Percentiles rank a stretch among this genome's conserved stretches.
Conservation (phyloP, 2,888 invertebrate species). For the Sicus ferrugineus region DNA sequence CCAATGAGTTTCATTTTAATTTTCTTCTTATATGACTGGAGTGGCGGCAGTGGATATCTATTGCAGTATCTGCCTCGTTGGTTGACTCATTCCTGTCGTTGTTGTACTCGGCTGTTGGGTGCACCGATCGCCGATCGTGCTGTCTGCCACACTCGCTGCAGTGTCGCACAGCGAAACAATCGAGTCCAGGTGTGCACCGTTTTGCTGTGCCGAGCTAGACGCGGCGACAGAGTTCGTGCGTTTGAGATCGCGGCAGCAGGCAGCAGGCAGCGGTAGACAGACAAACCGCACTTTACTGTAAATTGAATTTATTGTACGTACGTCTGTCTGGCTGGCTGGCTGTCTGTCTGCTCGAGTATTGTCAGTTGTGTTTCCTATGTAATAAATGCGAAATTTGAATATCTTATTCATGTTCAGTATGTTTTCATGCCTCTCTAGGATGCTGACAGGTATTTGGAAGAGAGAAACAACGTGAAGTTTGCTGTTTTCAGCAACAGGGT, state of each 20-base stretch:
- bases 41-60: constrained; percentile 23
- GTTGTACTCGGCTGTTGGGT: background rate
- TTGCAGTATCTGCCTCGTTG: constrained; percentile 25
- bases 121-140: constrained; percentile 12
- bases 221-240: background rate
- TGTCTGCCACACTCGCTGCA: background rate
- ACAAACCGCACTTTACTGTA: background rate
- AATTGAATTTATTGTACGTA: background rate
- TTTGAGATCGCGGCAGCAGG: background rate
- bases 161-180: background rate
- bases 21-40: background rate
- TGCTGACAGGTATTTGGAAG: no score
- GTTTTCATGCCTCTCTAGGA: no score
- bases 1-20: background rate
- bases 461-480: no score
- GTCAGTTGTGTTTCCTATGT: background rate
- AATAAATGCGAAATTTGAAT: background rate
- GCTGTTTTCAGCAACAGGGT: no score
- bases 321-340: background rate
- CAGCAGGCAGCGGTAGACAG: no score
- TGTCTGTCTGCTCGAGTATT: background rate
- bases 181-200: constrained; percentile 33
- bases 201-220: background rate
- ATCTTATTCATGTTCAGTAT: background rate
- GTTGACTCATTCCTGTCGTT: constrained; percentile 37